Conservation (phyloP, 2,113 vertebrate species). For the Hyperoodon ampullatus region DNA sequence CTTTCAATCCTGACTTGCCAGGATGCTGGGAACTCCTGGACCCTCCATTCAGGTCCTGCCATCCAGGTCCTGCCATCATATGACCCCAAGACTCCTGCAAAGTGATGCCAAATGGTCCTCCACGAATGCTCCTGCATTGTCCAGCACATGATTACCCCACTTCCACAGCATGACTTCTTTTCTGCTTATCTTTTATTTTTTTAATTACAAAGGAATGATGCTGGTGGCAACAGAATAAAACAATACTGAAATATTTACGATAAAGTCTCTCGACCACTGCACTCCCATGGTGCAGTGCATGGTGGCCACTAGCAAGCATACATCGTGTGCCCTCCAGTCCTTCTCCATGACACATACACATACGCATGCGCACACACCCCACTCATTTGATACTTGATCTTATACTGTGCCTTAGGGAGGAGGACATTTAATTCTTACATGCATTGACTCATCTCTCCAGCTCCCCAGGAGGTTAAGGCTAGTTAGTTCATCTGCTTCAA, state of each 20-base stretch:
- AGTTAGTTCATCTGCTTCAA: not conserved
- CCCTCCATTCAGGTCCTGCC: not conserved
- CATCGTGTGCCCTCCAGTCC: not conserved
- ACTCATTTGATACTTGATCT: not conserved
- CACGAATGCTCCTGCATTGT: not conserved
- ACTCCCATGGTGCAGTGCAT: not conserved
- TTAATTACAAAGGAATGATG: not conserved
- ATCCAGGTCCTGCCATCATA: not conserved
- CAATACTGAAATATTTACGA: not conserved
- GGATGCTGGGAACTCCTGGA: not conserved
- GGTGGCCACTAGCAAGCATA: not conserved
- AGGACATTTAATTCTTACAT: slow-evolving; percentile 20
- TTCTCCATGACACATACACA: not conserved
- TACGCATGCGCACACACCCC: not conserved
- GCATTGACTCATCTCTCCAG: not conserved
- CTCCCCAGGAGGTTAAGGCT: not conserved
- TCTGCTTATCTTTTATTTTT: not conserved
- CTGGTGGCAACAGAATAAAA: not conserved
- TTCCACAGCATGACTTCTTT: not conserved
- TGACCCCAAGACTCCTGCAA: not conserved
- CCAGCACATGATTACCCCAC: not conserved
- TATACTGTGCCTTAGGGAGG: not conserved
- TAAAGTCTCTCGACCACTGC: not conserved
- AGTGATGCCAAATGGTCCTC: not conserved
- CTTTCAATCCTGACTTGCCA: not conserved